phyloP scores from a whole-genome alignment of 2,113 vertebrate genomes.

The Hydrochoerus hydrochaeris region DNA sequence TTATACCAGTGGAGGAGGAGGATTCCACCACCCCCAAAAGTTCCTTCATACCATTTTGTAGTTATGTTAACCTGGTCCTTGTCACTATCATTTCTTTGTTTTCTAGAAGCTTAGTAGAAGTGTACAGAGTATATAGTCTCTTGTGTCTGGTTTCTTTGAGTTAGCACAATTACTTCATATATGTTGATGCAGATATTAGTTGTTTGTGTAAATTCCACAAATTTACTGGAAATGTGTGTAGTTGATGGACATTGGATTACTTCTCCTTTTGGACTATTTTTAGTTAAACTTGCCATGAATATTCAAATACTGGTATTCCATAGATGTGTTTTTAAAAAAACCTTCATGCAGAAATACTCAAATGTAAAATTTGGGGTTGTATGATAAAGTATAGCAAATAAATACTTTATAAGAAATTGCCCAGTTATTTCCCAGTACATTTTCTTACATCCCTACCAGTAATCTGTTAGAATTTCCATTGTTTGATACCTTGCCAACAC shows the following conservation, averaged over 20 bases:
- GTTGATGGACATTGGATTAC: neutral
- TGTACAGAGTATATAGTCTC: neutral
- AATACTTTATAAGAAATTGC: neutral
- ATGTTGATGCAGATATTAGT: neutral
- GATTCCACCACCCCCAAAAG: neutral
- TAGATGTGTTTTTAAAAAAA: neutral
- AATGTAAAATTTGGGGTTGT: neutral
- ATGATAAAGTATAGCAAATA: neutral
- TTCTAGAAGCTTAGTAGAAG: neutral
- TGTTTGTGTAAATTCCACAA: neutral
- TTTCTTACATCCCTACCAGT: neutral
- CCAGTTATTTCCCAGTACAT: neutral
- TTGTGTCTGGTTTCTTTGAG: constrained; percentile 9
- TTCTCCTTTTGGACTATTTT: constrained; percentile 22
- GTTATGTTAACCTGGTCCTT: neutral
- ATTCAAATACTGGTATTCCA: neutral
- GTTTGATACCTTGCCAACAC: constrained; percentile 24
- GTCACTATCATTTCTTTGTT: neutral
- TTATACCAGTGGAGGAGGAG: neutral
- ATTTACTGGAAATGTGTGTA: neutral
- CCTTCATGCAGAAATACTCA: neutral
- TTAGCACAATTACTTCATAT: neutral
- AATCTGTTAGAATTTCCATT: constrained; percentile 3
- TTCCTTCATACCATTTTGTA: neutral
- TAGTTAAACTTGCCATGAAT: constrained; percentile 7